These are phyloP conservation scores for Sphyrna mokarran DNA, from an alignment of 2,113 vertebrate genomes.

Conservation along the genomic window DNA sequence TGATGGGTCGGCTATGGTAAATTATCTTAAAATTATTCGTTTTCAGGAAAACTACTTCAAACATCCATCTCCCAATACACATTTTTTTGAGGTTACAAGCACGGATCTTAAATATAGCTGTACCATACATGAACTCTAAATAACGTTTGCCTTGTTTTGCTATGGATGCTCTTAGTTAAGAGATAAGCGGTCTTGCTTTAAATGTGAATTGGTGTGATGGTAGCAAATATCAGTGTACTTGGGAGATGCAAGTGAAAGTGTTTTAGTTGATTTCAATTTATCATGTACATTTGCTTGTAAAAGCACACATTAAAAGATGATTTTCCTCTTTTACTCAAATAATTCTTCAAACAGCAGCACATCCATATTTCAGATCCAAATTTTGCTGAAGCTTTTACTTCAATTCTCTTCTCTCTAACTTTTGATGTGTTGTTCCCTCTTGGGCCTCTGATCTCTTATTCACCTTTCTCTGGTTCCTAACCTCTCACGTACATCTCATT, in stretches of 20 bases:
- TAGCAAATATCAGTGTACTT: too few species aligned
- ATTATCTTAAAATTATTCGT: not conserved
- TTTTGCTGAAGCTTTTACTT: not conserved
- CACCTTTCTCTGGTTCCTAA: not conserved
- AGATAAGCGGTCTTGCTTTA: not conserved
- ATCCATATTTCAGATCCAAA: not conserved
- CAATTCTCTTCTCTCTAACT: not conserved
- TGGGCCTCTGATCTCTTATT: not conserved
- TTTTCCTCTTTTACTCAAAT: not conserved
- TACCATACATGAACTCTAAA: not conserved
- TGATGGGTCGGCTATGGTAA: too few species aligned
- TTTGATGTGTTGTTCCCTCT: not conserved
- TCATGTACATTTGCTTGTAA: not conserved
- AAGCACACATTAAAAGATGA: not conserved
- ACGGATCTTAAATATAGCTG: not conserved
- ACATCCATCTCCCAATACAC: not conserved
- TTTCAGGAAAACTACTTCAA: not conserved
- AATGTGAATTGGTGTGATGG: not conserved
- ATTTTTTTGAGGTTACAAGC: not conserved
- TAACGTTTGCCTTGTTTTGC: not conserved
- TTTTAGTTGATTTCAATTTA: not conserved
- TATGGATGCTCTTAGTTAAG: not conserved
- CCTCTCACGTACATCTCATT: not conserved
- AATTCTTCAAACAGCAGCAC: not conserved
- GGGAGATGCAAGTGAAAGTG: not conserved